Evolutionary conservation across 2,113 vertebrate species (phyloP).

Genomic region (Redunca redunca): DNA sequence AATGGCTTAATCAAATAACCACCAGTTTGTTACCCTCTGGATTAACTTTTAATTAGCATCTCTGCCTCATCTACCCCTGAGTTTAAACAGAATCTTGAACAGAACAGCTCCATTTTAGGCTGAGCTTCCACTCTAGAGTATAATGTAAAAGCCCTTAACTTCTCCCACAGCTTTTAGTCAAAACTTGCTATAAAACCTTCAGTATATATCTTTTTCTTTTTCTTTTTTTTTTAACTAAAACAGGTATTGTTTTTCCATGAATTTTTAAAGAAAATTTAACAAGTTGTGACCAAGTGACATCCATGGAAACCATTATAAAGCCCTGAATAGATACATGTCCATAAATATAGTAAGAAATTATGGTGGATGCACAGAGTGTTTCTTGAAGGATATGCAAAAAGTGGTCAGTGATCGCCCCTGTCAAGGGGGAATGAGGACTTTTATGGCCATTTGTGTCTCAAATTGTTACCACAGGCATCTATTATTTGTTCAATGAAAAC

Average conservation of each 20-base stretch:
- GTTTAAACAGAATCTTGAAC: not conserved
- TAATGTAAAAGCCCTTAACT: not conserved
- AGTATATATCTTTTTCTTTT: not conserved
- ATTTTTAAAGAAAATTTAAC: slow-evolving; percentile 4
- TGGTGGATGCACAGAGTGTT: not conserved
- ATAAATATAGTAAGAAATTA: not conserved
- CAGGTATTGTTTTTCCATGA: not conserved
- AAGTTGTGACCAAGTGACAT: not conserved
- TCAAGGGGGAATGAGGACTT: not conserved
- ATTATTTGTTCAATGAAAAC: not conserved
- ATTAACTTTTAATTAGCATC: not conserved
- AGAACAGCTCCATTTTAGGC: not conserved
- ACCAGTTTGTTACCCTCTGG: not conserved
- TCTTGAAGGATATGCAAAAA: not conserved
- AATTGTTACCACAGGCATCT: not conserved
- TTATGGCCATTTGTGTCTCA: not conserved
- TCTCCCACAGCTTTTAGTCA: not conserved
- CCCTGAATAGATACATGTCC: not conserved
- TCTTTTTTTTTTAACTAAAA: not conserved
- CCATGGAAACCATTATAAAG: not conserved
- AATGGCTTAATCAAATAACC: not conserved
- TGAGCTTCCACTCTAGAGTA: not conserved
- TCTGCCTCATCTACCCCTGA: not conserved
- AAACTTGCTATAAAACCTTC: not conserved
- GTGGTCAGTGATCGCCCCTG: not conserved